A percentile compares a stretch with the other conserved stretches of the same genome.
phyloP scores from a whole-genome alignment of 1,140 invertebrate genomes.

The Calosoma granatense region DNA sequence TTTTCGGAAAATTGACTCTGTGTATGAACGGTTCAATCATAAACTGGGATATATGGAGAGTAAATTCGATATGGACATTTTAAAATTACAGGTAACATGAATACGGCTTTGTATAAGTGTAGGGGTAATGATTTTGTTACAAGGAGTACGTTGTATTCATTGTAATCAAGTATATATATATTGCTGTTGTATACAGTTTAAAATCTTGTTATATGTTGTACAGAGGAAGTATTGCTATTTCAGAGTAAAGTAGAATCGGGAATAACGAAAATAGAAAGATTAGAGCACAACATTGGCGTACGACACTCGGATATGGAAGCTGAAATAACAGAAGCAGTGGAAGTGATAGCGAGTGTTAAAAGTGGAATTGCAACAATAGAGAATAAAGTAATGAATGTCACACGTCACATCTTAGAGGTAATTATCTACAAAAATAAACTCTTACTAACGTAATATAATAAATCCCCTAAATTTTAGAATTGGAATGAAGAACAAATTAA shows the following conservation, averaged over 20 bases:
- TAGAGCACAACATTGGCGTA: slow-evolving; percentile 23
- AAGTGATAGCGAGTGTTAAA: slow-evolving; percentile 26
- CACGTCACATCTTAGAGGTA: neutral
- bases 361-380: neutral
- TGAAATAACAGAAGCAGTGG: slow-evolving; percentile 24
- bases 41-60: slow-evolving; percentile 32
- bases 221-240: slow-evolving; percentile 10
- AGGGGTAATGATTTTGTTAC: no score
- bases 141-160: no score
- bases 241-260: slow-evolving; percentile 25
- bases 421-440: no score
- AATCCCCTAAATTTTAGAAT: no score
- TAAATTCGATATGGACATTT: slow-evolving; percentile 27
- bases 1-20: slow-evolving; percentile 31
- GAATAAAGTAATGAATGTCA: neutral
- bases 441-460: no score
- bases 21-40: slow-evolving; percentile 35
- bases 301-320: slow-evolving; percentile 24
- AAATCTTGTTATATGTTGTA: neutral
- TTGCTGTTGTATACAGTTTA: no score
- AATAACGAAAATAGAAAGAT: slow-evolving; percentile 22
- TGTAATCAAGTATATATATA: no score
- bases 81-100: slow-evolving; percentile 32
- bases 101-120: neutral
- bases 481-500: no score